Evolutionary conservation across 2,888 invertebrate genomes (phyloP).

Genomic region (Ornithoptera alexandrae): DNA sequence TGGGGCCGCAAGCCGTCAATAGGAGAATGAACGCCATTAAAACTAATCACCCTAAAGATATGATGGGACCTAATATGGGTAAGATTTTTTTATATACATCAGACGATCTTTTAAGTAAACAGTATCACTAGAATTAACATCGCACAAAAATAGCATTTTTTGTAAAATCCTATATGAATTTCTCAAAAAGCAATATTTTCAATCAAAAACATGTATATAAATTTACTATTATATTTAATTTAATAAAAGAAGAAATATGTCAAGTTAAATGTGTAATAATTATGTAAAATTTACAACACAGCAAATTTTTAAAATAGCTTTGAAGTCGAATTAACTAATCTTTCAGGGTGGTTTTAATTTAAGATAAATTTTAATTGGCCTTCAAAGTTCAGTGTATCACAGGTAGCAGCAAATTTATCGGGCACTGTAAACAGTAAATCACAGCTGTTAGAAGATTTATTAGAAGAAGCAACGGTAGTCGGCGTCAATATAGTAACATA

Average conservation of each 20-base stretch:
- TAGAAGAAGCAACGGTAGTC: conserved; percentile 5
- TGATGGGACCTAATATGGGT: conserved; percentile 90
- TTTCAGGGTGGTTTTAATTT: background rate
- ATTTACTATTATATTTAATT: too few species aligned
- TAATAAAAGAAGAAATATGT: too few species aligned
- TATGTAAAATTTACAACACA: too few species aligned
- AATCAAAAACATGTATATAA: too few species aligned
- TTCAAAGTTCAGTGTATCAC: conserved; percentile 19
- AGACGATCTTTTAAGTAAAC: too few species aligned
- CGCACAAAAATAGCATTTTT: too few species aligned
- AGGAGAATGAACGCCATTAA: conserved; percentile 93
- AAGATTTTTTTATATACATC: conserved; percentile 48
- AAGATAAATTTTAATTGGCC: conserved; percentile 6
- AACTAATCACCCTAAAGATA: conserved; percentile 91
- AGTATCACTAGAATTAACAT: too few species aligned
- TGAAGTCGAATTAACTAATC: conserved; percentile 13
- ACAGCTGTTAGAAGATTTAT: conserved; percentile 15
- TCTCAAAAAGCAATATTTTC: too few species aligned
- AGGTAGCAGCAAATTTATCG: conserved; percentile 12
- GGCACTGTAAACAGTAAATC: conserved; percentile 18
- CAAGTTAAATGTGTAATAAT: too few species aligned
- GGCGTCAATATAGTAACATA: conserved; percentile 13
- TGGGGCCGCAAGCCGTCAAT: conserved; percentile 82
- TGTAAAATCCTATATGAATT: too few species aligned
- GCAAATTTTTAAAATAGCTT: background rate